phyloP scores from a whole-genome alignment of 2,113 vertebrate species.

The Ageneiosus marmoratus region DNA sequence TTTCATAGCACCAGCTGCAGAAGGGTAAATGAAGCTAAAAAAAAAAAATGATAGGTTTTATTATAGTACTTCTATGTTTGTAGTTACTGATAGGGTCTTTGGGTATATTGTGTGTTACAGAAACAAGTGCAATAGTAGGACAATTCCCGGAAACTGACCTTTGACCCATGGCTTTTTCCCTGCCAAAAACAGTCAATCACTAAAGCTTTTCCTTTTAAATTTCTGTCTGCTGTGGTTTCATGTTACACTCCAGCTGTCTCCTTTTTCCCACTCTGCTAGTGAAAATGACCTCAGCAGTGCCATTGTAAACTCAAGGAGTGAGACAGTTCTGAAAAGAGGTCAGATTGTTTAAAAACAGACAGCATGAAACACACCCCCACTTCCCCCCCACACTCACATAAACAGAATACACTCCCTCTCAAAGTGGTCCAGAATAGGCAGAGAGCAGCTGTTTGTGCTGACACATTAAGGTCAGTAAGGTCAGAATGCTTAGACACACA shows the following conservation, averaged over 20 bases:
- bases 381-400: conserved; percentile 37
- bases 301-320: conserved; percentile 56
- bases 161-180: conserved; percentile 44
- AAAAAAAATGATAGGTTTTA: conserved; percentile 10
- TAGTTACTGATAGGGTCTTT: conserved; percentile 9
- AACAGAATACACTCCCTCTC: background rate
- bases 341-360: conserved; percentile 59
- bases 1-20: background rate
- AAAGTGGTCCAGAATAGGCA: conserved; percentile 44
- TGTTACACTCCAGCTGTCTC: conserved; percentile 53
- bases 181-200: conserved; percentile 57
- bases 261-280: conserved; percentile 55
- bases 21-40: background rate
- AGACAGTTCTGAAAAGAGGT: conserved; percentile 60
- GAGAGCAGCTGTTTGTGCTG: conserved; percentile 57
- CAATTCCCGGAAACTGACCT: conserved; percentile 60
- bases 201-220: conserved; percentile 58
- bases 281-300: conserved; percentile 51
- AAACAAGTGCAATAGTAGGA: conserved; percentile 55
- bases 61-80: background rate
- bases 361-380: background rate
- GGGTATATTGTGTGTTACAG: conserved; percentile 52
- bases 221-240: conserved; percentile 50
- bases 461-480: conserved; percentile 44
- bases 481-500: conserved; percentile 48